Percentiles rank a stretch among this genome's conserved stretches.
Conservation (phyloP, 2,888 invertebrate genomes). For the Arctia plantaginis region DNA sequence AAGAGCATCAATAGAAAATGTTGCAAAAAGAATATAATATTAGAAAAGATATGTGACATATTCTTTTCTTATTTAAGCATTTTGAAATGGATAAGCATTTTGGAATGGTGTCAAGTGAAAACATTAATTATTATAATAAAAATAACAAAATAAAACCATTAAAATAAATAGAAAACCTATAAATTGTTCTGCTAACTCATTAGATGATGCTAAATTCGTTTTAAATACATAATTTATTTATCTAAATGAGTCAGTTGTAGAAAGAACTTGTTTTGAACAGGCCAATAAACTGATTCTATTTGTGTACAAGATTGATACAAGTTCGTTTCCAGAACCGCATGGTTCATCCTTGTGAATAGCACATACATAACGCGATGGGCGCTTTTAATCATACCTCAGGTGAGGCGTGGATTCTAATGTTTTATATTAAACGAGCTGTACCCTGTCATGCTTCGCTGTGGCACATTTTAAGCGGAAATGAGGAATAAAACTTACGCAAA, state of each 20-base stretch:
- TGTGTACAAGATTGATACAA: slow-evolving; percentile 44
- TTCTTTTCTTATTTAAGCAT: too few species aligned
- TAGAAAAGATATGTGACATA: too few species aligned
- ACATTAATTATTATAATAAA: neutral
- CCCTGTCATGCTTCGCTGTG: too few species aligned
- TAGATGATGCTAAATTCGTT: slow-evolving; percentile 31
- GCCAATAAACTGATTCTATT: slow-evolving; percentile 47
- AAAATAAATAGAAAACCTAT: slow-evolving; percentile 24
- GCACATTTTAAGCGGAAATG: too few species aligned
- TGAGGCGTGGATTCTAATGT: neutral
- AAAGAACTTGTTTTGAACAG: slow-evolving; percentile 45
- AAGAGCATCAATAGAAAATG: too few species aligned
- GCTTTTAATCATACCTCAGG: slow-evolving; percentile 57
- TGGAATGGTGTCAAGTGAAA: neutral
- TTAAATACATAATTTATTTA: slow-evolving; percentile 38
- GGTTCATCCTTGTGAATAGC: slow-evolving; percentile 29
- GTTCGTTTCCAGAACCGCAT: slow-evolving; percentile 39
- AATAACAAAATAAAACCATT: slow-evolving; percentile 13
- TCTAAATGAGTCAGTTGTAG: slow-evolving; percentile 38
- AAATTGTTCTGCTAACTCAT: slow-evolving; percentile 35
- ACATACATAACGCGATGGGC: slow-evolving; percentile 46
- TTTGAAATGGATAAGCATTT: too few species aligned
- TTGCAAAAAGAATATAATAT: too few species aligned
- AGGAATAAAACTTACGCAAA: too few species aligned
- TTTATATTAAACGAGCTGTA: neutral